Percentiles rank a stretch among this genome's conserved stretches.
Evolutionary conservation across 2,113 vertebrate species (phyloP).

Genomic region (Candoia aspera): DNA sequence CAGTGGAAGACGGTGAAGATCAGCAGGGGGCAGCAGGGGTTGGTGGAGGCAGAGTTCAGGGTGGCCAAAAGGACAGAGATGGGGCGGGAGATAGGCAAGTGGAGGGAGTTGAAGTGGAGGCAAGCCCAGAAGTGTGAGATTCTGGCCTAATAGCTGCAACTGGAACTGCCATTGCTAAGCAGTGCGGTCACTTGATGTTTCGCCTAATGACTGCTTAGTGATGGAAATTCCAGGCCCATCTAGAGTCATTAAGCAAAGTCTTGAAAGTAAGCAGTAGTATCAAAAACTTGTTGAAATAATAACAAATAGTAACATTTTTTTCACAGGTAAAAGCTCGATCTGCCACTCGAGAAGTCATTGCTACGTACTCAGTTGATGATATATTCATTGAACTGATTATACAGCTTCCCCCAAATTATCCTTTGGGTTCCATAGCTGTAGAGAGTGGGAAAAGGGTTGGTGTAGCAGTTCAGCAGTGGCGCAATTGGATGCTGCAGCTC

Average conservation of each 20-base stretch:
- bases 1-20: background rate
- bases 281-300: background rate
- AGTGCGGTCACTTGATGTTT: background rate
- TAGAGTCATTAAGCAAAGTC: background rate
- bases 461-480: constrained; percentile 96
- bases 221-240: background rate
- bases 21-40: background rate
- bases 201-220: background rate
- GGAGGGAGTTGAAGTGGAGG: background rate
- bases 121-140: background rate
- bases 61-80: background rate
- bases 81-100: background rate
- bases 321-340: constrained; percentile 92
- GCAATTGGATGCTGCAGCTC: constrained; percentile 97
- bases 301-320: background rate
- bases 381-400: constrained; percentile 97
- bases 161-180: background rate
- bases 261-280: background rate
- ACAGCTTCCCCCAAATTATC: constrained; percentile 92
- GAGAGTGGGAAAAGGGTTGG: constrained; percentile 96
- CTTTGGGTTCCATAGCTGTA: constrained; percentile 89
- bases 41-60: background rate
- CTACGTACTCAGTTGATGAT: constrained; percentile 94
- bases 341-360: constrained; percentile 92
- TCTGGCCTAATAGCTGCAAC: background rate